Evolutionary conservation across 2,113 vertebrate genomes (phyloP).

Genomic region (Cheirogaleus medius): DNA sequence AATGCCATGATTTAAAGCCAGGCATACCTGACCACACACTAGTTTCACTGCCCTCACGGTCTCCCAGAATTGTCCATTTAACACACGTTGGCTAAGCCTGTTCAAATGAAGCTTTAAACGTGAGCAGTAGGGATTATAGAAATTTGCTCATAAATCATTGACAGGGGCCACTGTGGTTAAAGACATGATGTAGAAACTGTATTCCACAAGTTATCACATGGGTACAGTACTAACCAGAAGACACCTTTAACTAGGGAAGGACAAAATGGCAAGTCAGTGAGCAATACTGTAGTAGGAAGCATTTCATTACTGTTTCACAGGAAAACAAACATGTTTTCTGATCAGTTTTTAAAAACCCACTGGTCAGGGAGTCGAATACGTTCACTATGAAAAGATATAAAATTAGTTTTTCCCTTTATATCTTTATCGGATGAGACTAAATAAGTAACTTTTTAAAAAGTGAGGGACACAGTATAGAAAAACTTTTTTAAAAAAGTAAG

Average conservation of each 20-base stretch:
- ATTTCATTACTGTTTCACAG: background rate
- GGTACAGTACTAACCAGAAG: background rate
- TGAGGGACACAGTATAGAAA: background rate
- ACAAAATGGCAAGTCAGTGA: too few relatives aligned
- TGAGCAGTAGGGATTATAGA: background rate
- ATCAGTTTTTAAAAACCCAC: background rate
- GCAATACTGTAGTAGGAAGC: background rate
- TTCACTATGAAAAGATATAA: background rate
- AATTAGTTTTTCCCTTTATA: background rate
- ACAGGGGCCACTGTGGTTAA: background rate
- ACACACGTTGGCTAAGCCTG: background rate
- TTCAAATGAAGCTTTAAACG: background rate
- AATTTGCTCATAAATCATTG: background rate
- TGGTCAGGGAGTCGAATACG: background rate
- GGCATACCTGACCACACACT: background rate
- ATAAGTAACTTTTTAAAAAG: background rate
- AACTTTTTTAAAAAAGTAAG: background rate
- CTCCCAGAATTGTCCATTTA: background rate
- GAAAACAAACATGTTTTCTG: background rate
- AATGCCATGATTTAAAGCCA: background rate
- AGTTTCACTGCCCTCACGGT: background rate
- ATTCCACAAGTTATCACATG: background rate
- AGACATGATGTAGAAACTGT: background rate
- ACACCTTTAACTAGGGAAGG: background rate
- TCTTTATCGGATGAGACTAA: background rate